Base-by-base conservation (phyloP, 2,888 invertebrate species). In the Platycnemis pennipes region DNA sequence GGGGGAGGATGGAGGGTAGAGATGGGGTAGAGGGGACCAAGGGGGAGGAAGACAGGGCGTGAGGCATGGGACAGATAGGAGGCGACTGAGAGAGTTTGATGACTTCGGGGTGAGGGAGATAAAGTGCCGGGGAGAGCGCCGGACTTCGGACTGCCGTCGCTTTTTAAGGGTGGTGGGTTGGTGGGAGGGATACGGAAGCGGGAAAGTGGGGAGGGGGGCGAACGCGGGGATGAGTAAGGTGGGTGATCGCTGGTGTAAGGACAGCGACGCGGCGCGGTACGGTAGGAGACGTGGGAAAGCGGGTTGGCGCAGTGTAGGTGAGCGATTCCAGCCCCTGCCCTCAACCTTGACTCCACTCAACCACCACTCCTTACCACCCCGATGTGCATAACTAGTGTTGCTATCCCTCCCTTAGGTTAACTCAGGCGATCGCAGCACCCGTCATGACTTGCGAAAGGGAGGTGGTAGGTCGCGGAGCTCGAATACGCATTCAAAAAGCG, bases 41-140 rank as follows among this genome's bases (percentile, higher is more conserved):
- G 45, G 56, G 53, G 53, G 89, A 46, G 26, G 46, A 22, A 46
- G 88, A 56, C 56, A 56, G 89, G 88, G 56, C 37, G 53, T 89
- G 89, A 89, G 53, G 89, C 89, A 89, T 89, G 53, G 89, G n/a
- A 42, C 53, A 89, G 89, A 89, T 89, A 89, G 53, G 89, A 89
- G 88, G 31, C 89, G 89, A 89, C 56, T 42, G 89, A 89, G 89
- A 89, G 89, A 89, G 89, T 89, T 89, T 89, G 89, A 89, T 89
- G 89, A 89, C 89, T 89, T 56, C 53, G 42, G 53, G 89, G n/a
- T 22, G 53, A 89, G 53, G 16, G 89, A 89, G 89, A 89, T 89
- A 89, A 89, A 89, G 89, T 56, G 88, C 31, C 37, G 22, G 31
- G 53, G 89, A 13, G 42, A 37, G 42, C 37, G 49, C 89, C 53